Percentiles rank a stretch among this genome's conserved stretches.
Evolutionary conservation across 2,888 invertebrate genomes (phyloP).

Genomic region (Chironomus riparius): DNA sequence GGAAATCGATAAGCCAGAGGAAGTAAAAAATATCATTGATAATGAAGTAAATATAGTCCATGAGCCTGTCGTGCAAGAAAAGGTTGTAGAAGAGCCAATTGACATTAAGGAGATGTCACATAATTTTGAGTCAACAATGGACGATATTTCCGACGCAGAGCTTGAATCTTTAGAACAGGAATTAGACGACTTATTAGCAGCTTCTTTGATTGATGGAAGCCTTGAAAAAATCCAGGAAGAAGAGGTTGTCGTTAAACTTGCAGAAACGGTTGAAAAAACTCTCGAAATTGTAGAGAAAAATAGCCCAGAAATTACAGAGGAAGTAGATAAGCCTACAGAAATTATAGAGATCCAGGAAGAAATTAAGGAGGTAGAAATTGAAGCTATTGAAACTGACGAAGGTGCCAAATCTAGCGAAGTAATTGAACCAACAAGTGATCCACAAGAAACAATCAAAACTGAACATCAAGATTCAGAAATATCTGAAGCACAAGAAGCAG

Average conservation of each 20-base stretch:
- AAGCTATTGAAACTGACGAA: background rate
- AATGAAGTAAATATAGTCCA: constrained; percentile 8
- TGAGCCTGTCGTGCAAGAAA: constrained; percentile 20
- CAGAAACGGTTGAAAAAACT: constrained; percentile 36
- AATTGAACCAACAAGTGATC: constrained; percentile 8
- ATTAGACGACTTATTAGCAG: constrained; percentile 33
- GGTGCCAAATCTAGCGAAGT: background rate
- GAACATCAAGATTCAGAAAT: constrained; percentile 24
- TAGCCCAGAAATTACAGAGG: constrained; percentile 27
- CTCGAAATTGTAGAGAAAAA: constrained; percentile 35
- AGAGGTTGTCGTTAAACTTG: constrained; percentile 31
- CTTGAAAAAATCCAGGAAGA: constrained; percentile 32
- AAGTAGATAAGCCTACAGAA: constrained; percentile 27
- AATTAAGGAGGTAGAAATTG: constrained; percentile 12
- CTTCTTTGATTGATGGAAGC: background rate
- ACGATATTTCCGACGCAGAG: constrained; percentile 43
- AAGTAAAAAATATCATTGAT: constrained; percentile 6
- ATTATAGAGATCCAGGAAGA: background rate
- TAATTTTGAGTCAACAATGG: constrained; percentile 43
- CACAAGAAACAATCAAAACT: constrained; percentile 29
- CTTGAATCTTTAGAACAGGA: constrained; percentile 42
- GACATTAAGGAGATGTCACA: constrained; percentile 15
- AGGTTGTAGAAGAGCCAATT: constrained; percentile 25
- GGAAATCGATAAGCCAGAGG: background rate
- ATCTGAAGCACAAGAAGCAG: constrained; percentile 23